Percentiles rank a stretch among this genome's conserved stretches.
Evolutionary conservation across 2,888 invertebrate genomes (phyloP).

Genomic region (Ormyrus labotus): DNA sequence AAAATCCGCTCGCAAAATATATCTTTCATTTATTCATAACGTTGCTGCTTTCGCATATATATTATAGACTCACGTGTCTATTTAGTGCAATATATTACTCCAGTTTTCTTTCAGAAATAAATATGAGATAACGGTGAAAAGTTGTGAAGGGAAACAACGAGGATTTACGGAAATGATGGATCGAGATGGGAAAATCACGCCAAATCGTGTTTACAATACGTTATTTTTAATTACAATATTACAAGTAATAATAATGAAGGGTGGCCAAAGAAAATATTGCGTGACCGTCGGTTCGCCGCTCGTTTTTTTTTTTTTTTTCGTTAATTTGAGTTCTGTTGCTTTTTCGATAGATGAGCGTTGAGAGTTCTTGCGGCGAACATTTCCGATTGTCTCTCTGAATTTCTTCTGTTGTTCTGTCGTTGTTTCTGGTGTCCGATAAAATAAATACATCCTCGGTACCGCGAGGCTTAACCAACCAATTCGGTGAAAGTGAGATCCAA

Average conservation of each 20-base stretch:
- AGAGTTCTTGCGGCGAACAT: too few species aligned
- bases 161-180: slow-evolving; percentile 22
- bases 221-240: slow-evolving; percentile 71
- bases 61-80: slow-evolving; percentile 13
- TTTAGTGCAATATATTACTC: slow-evolving; percentile 6
- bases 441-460: slow-evolving; percentile 26
- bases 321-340: too few species aligned
- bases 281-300: slow-evolving; percentile 25
- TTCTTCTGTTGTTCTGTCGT: slow-evolving; percentile 31
- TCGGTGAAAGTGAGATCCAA: slow-evolving; percentile 99
- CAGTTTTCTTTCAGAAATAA: slow-evolving; percentile 33
- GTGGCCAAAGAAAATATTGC: slow-evolving; percentile 57
- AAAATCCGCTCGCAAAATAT: neutral
- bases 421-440: slow-evolving; percentile 26
- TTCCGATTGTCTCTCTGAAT: neutral
- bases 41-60: slow-evolving; percentile 5
- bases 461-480: slow-evolving; percentile 78
- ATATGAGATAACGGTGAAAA: slow-evolving; percentile 23
- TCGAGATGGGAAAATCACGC: slow-evolving; percentile 27
- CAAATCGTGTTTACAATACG: slow-evolving; percentile 66
- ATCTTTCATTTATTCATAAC: slow-evolving; percentile 15
- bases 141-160: slow-evolving; percentile 36
- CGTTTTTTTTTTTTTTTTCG: neutral
- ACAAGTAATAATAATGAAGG: slow-evolving; percentile 65
- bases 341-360: too few species aligned